Percentiles rank a stretch among this genome's conserved stretches.
Evolutionary conservation across 2,113 vertebrate genomes (phyloP).

Genomic region (Peromyscus leucopus): DNA sequence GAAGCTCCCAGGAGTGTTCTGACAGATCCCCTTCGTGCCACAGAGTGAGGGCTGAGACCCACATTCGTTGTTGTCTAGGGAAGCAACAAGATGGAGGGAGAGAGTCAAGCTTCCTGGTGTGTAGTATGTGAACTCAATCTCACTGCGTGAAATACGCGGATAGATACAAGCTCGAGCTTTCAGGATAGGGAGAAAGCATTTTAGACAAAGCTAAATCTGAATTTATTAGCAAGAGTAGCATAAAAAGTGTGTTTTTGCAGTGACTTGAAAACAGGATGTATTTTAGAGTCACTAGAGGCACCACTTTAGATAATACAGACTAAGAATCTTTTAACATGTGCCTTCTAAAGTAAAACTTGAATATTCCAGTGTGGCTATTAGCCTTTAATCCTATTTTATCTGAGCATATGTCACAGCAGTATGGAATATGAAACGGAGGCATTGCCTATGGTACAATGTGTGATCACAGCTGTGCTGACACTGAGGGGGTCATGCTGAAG

Average conservation of each 20-base stretch:
- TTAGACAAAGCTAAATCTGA: not conserved
- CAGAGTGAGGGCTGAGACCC: conserved; percentile 89
- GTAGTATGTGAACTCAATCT: not conserved
- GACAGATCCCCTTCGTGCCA: conserved; percentile 90
- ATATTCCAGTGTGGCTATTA: not conserved
- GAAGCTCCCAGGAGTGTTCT: conserved; percentile 93
- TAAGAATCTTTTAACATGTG: conserved; percentile 34
- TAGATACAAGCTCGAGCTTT: not conserved
- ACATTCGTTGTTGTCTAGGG: conserved; percentile 93
- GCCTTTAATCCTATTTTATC: conserved; percentile 66
- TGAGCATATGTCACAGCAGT: not conserved
- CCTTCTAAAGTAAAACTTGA: conserved; percentile 31
- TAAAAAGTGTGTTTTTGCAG: not conserved
- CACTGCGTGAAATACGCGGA: not conserved
- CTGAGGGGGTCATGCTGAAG: not conserved
- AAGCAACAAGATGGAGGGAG: conserved; percentile 16
- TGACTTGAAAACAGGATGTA: not conserved
- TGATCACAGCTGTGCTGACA: not conserved
- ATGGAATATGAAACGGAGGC: conserved; percentile 45
- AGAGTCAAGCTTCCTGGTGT: not conserved
- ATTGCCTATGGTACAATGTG: not conserved
- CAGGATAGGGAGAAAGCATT: not conserved
- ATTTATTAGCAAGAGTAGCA: not conserved
- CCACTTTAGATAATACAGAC: conserved; percentile 1
- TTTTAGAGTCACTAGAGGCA: not conserved